Evolutionary conservation across 1,140 invertebrate species (phyloP).

Genomic region (Drosophila insularis): DNA sequence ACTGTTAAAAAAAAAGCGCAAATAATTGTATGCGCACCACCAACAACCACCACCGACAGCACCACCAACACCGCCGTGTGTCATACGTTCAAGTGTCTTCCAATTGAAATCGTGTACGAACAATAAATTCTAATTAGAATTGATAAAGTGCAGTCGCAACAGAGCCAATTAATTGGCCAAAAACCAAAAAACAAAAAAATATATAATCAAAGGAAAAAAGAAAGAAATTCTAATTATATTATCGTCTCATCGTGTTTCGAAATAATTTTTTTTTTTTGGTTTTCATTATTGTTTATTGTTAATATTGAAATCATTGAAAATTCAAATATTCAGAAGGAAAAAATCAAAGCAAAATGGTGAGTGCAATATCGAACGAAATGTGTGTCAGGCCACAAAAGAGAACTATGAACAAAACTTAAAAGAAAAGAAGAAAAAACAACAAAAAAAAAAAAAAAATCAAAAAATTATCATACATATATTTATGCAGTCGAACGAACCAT

Average conservation of each 20-base stretch:
- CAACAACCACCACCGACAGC: too few relatives aligned
- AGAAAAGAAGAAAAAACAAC: constrained; percentile 3
- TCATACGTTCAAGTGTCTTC: neutral
- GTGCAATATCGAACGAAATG: constrained; percentile 27
- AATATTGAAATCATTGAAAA: neutral
- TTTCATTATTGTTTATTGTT: too few relatives aligned
- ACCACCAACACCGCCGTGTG: neutral
- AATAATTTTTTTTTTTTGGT: neutral
- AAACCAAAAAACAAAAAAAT: neutral
- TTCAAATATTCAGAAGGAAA: neutral
- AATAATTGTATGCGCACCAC: neutral
- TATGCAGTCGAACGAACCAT: constrained; percentile 38
- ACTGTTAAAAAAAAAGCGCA: constrained; percentile 13
- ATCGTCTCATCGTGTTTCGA: neutral
- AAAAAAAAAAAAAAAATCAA: constrained; percentile 7
- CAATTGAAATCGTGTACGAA: neutral
- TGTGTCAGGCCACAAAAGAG: constrained; percentile 44
- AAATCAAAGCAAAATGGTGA: constrained; percentile 29
- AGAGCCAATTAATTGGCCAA: constrained; percentile 7
- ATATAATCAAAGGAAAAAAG: neutral
- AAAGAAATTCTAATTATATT: neutral
- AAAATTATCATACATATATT: constrained; percentile 34
- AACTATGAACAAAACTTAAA: constrained; percentile 15
- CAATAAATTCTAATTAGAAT: neutral
- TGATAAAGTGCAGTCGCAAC: neutral